Conservation (phyloP, 2,113 vertebrate species). For the Bos indicus region DNA sequence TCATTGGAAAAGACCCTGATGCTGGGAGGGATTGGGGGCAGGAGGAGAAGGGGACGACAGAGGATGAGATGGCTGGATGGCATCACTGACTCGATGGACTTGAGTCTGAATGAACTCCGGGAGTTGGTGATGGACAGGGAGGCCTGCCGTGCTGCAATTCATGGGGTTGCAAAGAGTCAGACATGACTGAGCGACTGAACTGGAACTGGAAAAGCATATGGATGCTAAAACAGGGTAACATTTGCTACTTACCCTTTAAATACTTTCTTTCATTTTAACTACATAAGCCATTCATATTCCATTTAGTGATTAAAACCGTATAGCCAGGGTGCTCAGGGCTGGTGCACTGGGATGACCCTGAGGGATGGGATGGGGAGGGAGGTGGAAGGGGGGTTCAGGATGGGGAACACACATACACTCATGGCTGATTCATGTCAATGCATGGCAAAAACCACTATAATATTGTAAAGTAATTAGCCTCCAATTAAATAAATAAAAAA, state of each 20-base stretch:
- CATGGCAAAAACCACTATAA: background rate
- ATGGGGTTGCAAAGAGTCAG: fast-evolving
- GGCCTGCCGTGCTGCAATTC: background rate
- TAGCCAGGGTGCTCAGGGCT: background rate
- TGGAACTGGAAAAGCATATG: background rate
- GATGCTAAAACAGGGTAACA: background rate
- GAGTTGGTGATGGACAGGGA: background rate
- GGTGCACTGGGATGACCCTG: background rate
- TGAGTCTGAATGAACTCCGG: background rate
- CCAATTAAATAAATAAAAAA: background rate
- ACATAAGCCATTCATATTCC: background rate
- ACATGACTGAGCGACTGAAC: background rate
- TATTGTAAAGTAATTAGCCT: background rate
- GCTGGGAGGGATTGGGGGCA: background rate
- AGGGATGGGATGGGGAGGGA: background rate
- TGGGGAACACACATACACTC: background rate
- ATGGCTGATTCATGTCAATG: background rate
- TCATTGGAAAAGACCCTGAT: background rate
- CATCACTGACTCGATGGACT: background rate
- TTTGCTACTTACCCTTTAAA: background rate
- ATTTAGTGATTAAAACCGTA: background rate
- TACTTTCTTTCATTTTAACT: background rate
- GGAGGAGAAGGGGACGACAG: background rate
- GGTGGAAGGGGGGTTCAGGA: background rate
- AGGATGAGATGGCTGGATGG: background rate